phyloP scores from a whole-genome alignment of 2,888 invertebrate genomes.

The Dysmachus trigonus region DNA sequence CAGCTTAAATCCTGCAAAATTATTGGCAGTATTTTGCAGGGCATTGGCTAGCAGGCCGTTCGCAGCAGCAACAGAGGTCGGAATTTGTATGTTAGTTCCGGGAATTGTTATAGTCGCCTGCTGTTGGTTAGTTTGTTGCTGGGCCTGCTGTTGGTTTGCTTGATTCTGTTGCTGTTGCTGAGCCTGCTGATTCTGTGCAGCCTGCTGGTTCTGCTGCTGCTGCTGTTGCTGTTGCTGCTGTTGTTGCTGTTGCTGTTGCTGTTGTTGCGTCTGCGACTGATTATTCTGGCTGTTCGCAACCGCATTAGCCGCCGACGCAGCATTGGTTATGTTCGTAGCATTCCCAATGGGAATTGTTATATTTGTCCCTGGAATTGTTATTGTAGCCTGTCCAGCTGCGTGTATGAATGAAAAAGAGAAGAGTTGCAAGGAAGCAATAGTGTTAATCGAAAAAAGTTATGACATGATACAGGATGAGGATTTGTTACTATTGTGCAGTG shows the following conservation, averaged over 20 bases:
- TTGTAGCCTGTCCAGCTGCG: slow-evolving; percentile 65
- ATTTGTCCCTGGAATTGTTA: slow-evolving; percentile 69
- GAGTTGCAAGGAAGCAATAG: slow-evolving; percentile 45
- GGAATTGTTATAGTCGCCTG: slow-evolving; percentile 63
- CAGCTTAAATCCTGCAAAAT: slow-evolving; percentile 50
- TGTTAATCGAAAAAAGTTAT: slow-evolving; percentile 46
- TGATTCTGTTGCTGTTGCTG: slow-evolving; percentile 50
- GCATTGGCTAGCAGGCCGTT: slow-evolving; percentile 60
- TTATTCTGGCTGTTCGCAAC: slow-evolving; percentile 51
- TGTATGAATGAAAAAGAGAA: slow-evolving; percentile 31
- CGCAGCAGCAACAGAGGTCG: slow-evolving; percentile 62
- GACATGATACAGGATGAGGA: slow-evolving; percentile 30
- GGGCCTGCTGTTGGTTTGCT: slow-evolving; percentile 49
- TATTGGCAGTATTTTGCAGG: slow-evolving; percentile 51
- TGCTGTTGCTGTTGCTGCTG: slow-evolving; percentile 44
- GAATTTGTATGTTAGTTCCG: slow-evolving; percentile 64
- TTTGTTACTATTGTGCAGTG: slow-evolving; percentile 44
- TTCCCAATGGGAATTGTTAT: slow-evolving; percentile 67
- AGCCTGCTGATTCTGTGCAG: slow-evolving; percentile 47
- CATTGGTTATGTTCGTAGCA: slow-evolving; percentile 51
- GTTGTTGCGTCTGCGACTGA: slow-evolving; percentile 55
- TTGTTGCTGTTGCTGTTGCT: slow-evolving; percentile 50
- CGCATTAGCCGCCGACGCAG: slow-evolving; percentile 59
- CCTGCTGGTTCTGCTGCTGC: slow-evolving; percentile 51
- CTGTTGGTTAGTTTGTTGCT: slow-evolving; percentile 51